Evolutionary conservation across 2,113 vertebrate genomes (phyloP), one percentile per base, ranked within the genome.

Genomic region (Xiphias gladius): DNA sequence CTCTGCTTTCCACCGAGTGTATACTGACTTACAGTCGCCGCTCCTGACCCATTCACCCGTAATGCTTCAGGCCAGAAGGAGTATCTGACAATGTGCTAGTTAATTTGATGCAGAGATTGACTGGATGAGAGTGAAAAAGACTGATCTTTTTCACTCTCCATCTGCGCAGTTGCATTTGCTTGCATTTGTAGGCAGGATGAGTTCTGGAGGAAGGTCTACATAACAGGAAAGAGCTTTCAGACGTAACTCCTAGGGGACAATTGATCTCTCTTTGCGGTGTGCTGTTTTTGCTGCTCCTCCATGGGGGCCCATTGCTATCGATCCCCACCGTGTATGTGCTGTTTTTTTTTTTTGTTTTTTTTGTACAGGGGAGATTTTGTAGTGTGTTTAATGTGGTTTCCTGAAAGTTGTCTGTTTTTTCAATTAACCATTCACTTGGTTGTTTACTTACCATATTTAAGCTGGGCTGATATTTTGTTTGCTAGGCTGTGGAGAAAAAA

Each of bases 181-280:
- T 75, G 86, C 85, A 90, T 92, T 87, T 85, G 83, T 79, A 88
- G 88, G 77, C 82, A 73, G 76, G 68, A 83, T 30, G 78, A 79
- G 87, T 85, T 84, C 58, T 80, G 82, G 68, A 82, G 73, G 75
- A 82, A 85, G 83, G 79, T 79, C 80, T 85, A 41, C 77, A 81
- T 85, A 88, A 89, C 83, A 91, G 80, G 64, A 86, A 88, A 89
- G 82, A 87, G 84, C 86, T 89, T 88, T 91, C 86, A 89, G 64
- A 87, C 87, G 81, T 67, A 64, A 67, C 76, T 85, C 88, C 85
- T 81, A 13, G 72, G 83, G 83, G 85, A 79, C 80, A 68, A 92
- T 93, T 73, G 85, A 94, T 93, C 83, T 79, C 64, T 86, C 66
- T 86, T 79, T 86, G 86, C 71, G 1, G 72, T 75, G 78, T 76